These are phyloP conservation scores for Sycophila sp. DNA, from an alignment of 1,140 invertebrate genomes.

Conservation along the genomic window DNA sequence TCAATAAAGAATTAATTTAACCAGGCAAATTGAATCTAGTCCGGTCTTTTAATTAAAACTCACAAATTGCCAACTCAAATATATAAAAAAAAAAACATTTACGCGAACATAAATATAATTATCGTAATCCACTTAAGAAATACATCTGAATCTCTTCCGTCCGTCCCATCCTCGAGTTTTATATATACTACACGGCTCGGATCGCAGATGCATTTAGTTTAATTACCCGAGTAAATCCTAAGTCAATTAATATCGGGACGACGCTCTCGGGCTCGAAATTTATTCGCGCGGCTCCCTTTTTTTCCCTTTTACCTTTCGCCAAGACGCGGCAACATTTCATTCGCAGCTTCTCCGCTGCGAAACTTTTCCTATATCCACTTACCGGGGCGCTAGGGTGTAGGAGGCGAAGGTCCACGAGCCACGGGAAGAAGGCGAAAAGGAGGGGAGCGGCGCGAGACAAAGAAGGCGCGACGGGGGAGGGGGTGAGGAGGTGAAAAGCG, in stretches of 20 bases:
- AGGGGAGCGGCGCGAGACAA: not conserved
- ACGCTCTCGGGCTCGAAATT: conserved; percentile 2
- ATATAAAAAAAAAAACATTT: too few relatives aligned
- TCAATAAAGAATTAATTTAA: too few relatives aligned
- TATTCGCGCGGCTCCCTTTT: not conserved
- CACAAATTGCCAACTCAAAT: too few relatives aligned
- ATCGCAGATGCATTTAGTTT: not conserved
- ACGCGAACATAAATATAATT: too few relatives aligned
- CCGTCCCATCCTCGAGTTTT: too few relatives aligned
- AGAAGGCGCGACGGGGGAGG: too few relatives aligned
- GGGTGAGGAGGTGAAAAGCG: conserved; percentile 14
- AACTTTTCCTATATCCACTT: conserved; percentile 2
- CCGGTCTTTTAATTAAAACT: too few relatives aligned
- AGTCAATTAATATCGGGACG: conserved; percentile 5
- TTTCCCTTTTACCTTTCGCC: not conserved
- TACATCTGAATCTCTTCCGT: too few relatives aligned
- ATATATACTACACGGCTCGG: too few relatives aligned
- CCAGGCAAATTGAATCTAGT: too few relatives aligned
- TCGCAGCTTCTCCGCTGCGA: not conserved
- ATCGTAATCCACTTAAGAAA: too few relatives aligned
- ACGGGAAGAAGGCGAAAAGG: not conserved
- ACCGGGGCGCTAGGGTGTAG: not conserved
- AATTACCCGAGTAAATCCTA: conserved; percentile 18
- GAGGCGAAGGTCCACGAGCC: not conserved
- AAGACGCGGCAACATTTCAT: not conserved